Evolutionary conservation across 2,888 invertebrate genomes (phyloP), one percentile per base, ranked within the genome.

Genomic region (Cataglyphis livida): DNA sequence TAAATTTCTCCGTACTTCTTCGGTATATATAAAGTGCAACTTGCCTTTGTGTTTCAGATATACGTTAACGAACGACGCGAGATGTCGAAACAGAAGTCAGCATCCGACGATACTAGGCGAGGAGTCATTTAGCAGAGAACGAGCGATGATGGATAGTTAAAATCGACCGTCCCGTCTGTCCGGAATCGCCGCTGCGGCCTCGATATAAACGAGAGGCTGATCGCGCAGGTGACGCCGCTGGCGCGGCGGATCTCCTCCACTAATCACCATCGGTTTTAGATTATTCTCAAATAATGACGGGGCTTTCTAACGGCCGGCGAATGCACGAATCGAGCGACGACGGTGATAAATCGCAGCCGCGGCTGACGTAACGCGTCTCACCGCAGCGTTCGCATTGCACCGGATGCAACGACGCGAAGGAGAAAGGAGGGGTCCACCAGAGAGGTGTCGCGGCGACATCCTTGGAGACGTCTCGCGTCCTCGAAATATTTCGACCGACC

Each of bases 191-290:
- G 65, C 66, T 38, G 83, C 71, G 64, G 73, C 85, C 83, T 78
- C 88, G 84, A 84, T 89, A 90, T 88, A 91, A 91, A 93, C 91
- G 91, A 91, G 91, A 91, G 86, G 83, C 85, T 87, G 89, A 90
- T 87, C 89, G 89, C 91, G 86, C 94, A 94, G 94, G 93, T 94
- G 94, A 94, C 94, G 93, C 92, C 88, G 89, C 88, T 78, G 78
- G 66, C 62, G 59, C 48, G 83, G 84, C 81, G 66, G 70, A 65
- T 81, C 57, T 85, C 85, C 91, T 92, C 92, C 93, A 94, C 94
- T 94, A 94, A 94, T 94, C 94, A 94, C 94, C 94, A 94, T 94
- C 92, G 94, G 94, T 94, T 94, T 94, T 93, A 94, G 94, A 94
- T 94, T 94, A 94, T 94, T 94, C 93, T 94, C 90, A 94, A 94